Evolutionary conservation across 2,888 invertebrate genomes (phyloP), one percentile per base, ranked within the genome.

Genomic region (Pseudococcus longispinus): DNA sequence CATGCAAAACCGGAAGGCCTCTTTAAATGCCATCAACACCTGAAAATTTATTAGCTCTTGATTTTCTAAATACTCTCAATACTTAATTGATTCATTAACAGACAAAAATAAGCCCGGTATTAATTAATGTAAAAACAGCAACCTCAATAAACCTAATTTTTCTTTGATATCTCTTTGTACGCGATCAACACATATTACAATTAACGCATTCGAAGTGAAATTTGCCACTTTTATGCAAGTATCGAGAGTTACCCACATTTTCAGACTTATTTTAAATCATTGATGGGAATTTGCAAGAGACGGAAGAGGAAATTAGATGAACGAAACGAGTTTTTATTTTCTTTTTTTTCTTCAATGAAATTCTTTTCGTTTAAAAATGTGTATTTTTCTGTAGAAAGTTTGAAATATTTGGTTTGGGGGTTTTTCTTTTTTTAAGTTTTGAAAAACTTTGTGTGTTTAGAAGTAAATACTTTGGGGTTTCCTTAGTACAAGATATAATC

Each of bases 61-160:
- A 37, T 77, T 77, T 77, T 37, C 77, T 77, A 77, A 77, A 77
- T 77, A 77, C 77, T 77, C 77, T 77, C 18, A n/a, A 37, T 70
- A n/a, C n/a, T 37, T 37, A 37, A 77, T 77, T 77, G 8, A 77
- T 77, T 77, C 77, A 77, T 77, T 65, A 77, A 77, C 32, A 37
- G n/a, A 65, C 26, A 26, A 65, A 65, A 65, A 32, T 77, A 77
- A 77, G n/a, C 32, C 77, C 37, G 18, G 77, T 37, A 77, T 77
- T 77, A 77, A 77, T 77, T 77, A 77, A 77, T 37, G 18, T 77
- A 26, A 77, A 77, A 77, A 6, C 77, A 26, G 29, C 70, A 77
- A 77, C 77, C 77, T 77, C 37, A 77, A 77, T 77, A 77, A 32
- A 77, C 77, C 37, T 37, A 77, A 77, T 77, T 77, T 77, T 77